A percentile compares a stretch with the other conserved stretches of the same genome.
Conservation (phyloP, 2,888 invertebrate genomes). For the Arrhopalites spinosus region DNA sequence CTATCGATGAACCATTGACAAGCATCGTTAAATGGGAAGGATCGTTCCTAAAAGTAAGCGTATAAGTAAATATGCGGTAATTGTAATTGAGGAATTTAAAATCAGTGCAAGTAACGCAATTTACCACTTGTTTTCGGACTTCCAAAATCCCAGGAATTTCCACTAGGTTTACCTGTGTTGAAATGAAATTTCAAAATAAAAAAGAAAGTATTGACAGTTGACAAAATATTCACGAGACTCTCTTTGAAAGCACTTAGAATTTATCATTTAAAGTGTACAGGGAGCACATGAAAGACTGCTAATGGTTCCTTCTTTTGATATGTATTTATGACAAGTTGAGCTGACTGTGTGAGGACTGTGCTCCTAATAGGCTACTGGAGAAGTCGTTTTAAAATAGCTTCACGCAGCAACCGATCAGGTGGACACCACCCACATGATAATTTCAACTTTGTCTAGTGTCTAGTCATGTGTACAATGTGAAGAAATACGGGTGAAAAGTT, state of each 20-base stretch:
- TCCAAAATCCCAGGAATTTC: constrained; percentile 96
- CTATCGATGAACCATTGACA: constrained; percentile 97
- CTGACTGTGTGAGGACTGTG: constrained; percentile 47
- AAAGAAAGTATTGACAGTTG: background rate
- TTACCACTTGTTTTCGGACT: constrained; percentile 88
- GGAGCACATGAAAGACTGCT: no score
- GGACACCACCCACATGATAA: constrained; percentile 44
- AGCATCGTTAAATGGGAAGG: constrained; percentile 94
- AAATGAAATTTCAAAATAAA: constrained; percentile 27
- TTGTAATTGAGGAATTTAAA: no score
- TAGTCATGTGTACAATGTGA: no score
- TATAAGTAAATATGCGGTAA: no score
- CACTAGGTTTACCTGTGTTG: constrained; percentile 87
- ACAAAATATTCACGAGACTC: background rate
- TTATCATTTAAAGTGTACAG: no score
- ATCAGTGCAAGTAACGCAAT: no score
- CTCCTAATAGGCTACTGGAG: constrained; percentile 59
- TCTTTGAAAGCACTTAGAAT: no score
- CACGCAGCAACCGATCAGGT: constrained; percentile 58
- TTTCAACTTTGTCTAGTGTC: background rate
- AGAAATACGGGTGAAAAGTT: background rate
- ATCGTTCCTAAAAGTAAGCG: no score
- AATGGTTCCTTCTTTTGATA: no score
- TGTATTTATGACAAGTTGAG: constrained; percentile 6
- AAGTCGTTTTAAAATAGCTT: constrained; percentile 55